phyloP scores from a whole-genome alignment of 2,888 invertebrate genomes.

The Hydraecia micacea region DNA sequence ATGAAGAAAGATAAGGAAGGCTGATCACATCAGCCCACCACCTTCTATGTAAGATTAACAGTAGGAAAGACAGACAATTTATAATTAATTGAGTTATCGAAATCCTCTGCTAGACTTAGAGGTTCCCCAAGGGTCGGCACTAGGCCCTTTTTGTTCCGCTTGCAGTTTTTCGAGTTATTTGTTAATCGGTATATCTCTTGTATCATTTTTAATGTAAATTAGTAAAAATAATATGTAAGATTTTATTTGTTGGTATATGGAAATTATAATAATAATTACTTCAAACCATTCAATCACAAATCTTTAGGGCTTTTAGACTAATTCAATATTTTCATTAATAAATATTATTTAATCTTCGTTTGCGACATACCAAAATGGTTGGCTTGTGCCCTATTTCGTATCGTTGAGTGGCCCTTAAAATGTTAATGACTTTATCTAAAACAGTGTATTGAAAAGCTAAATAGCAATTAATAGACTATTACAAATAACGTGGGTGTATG shows the following conservation, averaged over 20 bases:
- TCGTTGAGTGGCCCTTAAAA: constrained; percentile 42
- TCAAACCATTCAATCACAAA: background rate
- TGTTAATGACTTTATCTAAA: constrained; percentile 47
- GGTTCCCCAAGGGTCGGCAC: background rate
- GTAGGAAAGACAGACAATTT: no score
- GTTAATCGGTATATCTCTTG: background rate
- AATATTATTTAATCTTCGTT: background rate
- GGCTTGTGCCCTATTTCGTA: background rate
- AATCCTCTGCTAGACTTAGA: background rate
- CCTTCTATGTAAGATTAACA: no score
- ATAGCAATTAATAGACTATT: constrained; percentile 55
- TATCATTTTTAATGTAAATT: background rate
- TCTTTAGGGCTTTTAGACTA: background rate
- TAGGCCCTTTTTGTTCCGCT: background rate
- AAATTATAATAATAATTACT: background rate
- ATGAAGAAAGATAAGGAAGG: background rate
- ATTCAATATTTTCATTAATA: background rate
- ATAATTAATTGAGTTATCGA: background rate
- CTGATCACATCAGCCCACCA: background rate
- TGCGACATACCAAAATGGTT: constrained; percentile 14
- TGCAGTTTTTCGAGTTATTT: background rate
- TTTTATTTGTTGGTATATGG: background rate
- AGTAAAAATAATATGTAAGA: background rate
- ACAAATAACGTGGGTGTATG: constrained; percentile 49
- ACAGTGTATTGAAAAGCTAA: constrained; percentile 40